Conservation (phyloP, 2,888 invertebrate genomes). For the Tenthredo notha region DNA sequence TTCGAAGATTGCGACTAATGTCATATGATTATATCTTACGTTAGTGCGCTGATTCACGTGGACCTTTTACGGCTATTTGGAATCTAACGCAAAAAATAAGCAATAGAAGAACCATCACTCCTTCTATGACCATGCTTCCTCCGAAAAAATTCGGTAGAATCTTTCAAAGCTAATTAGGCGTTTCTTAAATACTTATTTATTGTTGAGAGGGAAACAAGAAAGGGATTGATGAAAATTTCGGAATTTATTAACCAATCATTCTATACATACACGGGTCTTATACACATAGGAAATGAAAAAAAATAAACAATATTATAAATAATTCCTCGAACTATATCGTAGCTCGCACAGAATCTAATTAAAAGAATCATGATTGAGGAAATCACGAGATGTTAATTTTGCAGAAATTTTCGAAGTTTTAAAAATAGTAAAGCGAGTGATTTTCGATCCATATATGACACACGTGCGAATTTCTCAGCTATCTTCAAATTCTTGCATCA, state of each 20-base stretch:
- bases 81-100: background rate
- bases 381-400: too few species aligned
- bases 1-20: background rate
- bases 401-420: too few species aligned
- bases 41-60: conserved; percentile 20
- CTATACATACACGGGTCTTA: background rate
- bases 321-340: background rate
- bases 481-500: too few species aligned
- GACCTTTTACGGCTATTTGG: background rate
- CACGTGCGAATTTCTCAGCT: too few species aligned
- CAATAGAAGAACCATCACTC: background rate
- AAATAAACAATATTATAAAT: background rate
- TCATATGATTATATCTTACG: background rate
- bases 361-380: background rate
- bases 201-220: background rate
- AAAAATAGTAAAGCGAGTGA: too few species aligned
- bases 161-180: background rate
- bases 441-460: too few species aligned
- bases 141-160: background rate
- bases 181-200: background rate
- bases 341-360: background rate
- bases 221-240: conserved; percentile 11
- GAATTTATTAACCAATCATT: conserved; percentile 1
- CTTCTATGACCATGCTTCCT: conserved; percentile 7
- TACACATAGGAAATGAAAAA: background rate